These are phyloP conservation scores for Chamaedrilus cognettii DNA, from an alignment of 2,888 invertebrate genomes.

Conservation along the genomic window DNA sequence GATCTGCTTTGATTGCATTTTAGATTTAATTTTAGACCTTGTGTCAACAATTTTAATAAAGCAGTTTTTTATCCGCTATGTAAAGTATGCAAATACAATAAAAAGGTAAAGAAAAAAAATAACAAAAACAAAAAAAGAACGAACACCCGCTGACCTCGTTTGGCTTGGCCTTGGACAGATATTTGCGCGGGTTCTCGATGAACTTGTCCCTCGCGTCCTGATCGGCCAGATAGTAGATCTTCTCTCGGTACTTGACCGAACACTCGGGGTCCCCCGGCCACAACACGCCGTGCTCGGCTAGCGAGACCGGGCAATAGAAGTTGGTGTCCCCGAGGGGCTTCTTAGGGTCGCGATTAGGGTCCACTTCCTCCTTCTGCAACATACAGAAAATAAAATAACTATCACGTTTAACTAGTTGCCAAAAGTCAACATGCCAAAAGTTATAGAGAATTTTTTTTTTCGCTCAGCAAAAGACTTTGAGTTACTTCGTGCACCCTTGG, in stretches of 20 bases:
- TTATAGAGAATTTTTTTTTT: too few species aligned
- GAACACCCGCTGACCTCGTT: too few species aligned
- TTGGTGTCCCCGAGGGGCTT: slow-evolving; percentile 58
- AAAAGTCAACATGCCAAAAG: too few species aligned
- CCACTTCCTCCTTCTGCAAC: slow-evolving; percentile 48
- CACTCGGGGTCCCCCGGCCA: slow-evolving; percentile 58
- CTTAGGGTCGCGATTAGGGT: slow-evolving; percentile 53
- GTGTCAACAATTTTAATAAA: not conserved
- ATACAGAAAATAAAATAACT: too few species aligned
- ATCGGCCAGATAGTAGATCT: slow-evolving; percentile 56
- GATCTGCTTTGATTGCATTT: too few species aligned
- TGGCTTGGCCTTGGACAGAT: slow-evolving; percentile 47
- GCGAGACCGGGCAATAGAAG: slow-evolving; percentile 58
- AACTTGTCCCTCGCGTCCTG: slow-evolving; percentile 54
- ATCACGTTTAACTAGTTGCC: too few species aligned
- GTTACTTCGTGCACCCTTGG: too few species aligned
- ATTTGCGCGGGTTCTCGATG: slow-evolving; percentile 49
- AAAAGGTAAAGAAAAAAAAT: too few species aligned
- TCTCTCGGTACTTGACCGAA: slow-evolving; percentile 55
- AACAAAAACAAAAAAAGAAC: too few species aligned
- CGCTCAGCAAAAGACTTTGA: too few species aligned
- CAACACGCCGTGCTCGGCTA: slow-evolving; percentile 53
- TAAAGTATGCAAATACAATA: too few species aligned
- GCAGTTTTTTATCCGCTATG: not conserved
- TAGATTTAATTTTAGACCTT: too few species aligned